Evolutionary conservation across 1,140 invertebrate genomes (phyloP).

Genomic region (Psilanteris sp.): DNA sequence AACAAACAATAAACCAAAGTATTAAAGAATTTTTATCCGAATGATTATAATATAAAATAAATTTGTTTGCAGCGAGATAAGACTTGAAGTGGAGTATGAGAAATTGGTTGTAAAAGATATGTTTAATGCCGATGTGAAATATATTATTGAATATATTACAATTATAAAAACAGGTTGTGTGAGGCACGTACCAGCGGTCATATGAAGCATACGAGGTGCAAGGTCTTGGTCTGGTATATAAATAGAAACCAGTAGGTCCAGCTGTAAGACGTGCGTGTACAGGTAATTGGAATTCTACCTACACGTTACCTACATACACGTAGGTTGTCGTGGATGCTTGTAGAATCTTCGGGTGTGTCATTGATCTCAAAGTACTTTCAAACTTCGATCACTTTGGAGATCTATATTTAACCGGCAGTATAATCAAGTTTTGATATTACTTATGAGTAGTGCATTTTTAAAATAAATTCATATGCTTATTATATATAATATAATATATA

Average conservation of each 20-base stretch:
- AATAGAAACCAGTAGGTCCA: constrained; percentile 77
- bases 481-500: too few species aligned
- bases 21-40: too few species aligned
- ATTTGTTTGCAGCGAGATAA: too few species aligned
- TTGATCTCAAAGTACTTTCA: constrained; percentile 71
- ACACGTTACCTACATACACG: constrained; percentile 64
- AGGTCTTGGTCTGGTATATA: constrained; percentile 72
- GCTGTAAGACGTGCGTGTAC: constrained; percentile 69
- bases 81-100: neutral
- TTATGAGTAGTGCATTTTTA: too few species aligned
- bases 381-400: constrained; percentile 54
- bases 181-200: constrained; percentile 31
- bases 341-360: constrained; percentile 71
- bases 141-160: constrained; percentile 48
- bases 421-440: too few species aligned
- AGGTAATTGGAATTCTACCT: constrained; percentile 74
- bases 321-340: constrained; percentile 67
- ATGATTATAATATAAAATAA: too few species aligned
- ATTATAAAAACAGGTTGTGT: constrained; percentile 54
- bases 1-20: too few species aligned
- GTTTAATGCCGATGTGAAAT: constrained; percentile 39
- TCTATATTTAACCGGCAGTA: constrained; percentile 9
- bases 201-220: constrained; percentile 61
- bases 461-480: too few species aligned
- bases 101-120: constrained; percentile 8